phyloP scores from a whole-genome alignment of 2,888 invertebrate genomes.

The Metellina segmentata region DNA sequence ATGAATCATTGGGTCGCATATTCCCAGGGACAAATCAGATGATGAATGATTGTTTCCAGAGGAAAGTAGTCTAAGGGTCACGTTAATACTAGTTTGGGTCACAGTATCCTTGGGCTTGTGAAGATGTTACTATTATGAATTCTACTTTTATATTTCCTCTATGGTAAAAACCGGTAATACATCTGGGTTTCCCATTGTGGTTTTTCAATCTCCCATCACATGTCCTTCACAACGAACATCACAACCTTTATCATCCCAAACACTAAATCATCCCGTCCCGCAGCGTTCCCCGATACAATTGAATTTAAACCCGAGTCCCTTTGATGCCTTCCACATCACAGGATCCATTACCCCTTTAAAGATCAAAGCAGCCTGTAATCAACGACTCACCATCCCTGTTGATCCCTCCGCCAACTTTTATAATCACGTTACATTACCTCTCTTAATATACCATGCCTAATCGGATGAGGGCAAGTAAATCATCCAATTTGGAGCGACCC shows the following conservation, averaged over 20 bases:
- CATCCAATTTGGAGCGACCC: slow-evolving; percentile 39
- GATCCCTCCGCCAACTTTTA: slow-evolving; percentile 44
- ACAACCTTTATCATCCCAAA: not conserved
- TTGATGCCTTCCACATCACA: not conserved
- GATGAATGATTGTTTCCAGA: too few species aligned
- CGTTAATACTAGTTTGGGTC: too few species aligned
- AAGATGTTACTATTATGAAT: too few species aligned
- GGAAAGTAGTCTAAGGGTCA: too few species aligned
- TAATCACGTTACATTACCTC: slow-evolving; percentile 63
- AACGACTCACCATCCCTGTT: slow-evolving; percentile 25
- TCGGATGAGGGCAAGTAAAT: slow-evolving; percentile 56
- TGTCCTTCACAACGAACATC: not conserved
- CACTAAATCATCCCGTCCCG: slow-evolving; percentile 1
- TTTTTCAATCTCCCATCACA: not conserved
- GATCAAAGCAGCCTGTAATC: slow-evolving; percentile 56
- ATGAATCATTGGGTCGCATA: too few species aligned
- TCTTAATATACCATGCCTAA: slow-evolving; percentile 56
- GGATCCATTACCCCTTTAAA: slow-evolving; percentile 31
- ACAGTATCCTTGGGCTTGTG: too few species aligned
- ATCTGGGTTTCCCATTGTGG: not conserved
- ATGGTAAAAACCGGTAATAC: too few species aligned
- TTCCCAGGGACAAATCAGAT: too few species aligned
- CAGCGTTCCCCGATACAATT: not conserved
- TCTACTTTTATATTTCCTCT: too few species aligned
- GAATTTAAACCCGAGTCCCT: not conserved